phyloP scores from a whole-genome alignment of 2,113 vertebrate species.

The Cisticola juncidis region DNA sequence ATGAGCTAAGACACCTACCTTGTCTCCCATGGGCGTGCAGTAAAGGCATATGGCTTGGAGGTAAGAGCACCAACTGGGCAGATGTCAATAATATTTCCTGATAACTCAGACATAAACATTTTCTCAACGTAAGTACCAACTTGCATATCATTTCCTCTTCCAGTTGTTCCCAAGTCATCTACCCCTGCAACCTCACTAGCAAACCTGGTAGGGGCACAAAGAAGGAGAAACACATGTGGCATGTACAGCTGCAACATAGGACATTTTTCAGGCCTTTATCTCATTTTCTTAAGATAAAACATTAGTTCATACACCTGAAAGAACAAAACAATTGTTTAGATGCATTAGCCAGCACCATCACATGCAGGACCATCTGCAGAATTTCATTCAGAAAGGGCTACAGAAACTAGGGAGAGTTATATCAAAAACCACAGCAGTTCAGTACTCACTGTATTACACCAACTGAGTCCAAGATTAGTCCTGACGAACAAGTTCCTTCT shows the following conservation, averaged over 20 bases:
- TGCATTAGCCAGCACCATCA: not conserved
- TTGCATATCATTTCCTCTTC: slow-evolving; percentile 95
- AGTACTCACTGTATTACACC: not conserved
- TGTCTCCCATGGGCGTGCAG: slow-evolving; percentile 95
- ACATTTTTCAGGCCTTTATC: not conserved
- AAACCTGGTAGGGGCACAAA: slow-evolving; percentile 80
- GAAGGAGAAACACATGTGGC: not conserved
- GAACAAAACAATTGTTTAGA: not conserved
- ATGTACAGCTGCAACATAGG: not conserved
- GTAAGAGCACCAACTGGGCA: slow-evolving; percentile 97
- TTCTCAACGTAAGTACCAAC: slow-evolving; percentile 97
- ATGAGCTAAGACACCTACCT: slow-evolving; percentile 75
- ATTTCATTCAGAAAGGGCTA: not conserved
- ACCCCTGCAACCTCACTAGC: slow-evolving; percentile 96
- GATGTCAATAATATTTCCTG: slow-evolving; percentile 94
- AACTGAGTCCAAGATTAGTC: not conserved
- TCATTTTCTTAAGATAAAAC: not conserved
- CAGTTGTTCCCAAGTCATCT: slow-evolving; percentile 95
- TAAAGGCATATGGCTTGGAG: slow-evolving; percentile 97
- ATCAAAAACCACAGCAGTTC: not conserved
- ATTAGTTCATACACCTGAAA: not conserved
- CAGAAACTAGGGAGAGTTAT: not conserved
- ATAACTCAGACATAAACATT: slow-evolving; percentile 98
- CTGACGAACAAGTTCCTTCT: not conserved
- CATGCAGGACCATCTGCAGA: not conserved